These are phyloP conservation scores for Otolemur garnettii DNA, from an alignment of 2,113 vertebrate genomes.

Conservation along the genomic window DNA sequence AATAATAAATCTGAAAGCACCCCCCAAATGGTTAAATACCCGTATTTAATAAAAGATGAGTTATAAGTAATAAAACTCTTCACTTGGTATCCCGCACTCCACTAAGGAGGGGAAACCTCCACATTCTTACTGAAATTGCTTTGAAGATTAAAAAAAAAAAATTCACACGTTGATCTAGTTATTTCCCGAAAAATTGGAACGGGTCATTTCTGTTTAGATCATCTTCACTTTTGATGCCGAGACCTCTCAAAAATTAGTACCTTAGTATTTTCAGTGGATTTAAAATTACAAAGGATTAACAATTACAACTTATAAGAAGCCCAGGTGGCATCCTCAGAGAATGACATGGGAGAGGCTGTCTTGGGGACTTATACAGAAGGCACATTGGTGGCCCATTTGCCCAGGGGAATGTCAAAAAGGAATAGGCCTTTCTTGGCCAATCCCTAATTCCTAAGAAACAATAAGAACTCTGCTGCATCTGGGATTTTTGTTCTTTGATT, in stretches of 20 bases:
- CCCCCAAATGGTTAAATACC: neutral
- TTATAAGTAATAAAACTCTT: neutral
- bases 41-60: neutral
- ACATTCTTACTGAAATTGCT: slow-evolving; percentile 13
- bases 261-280: neutral
- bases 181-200: neutral
- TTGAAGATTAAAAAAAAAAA: neutral
- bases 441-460: neutral
- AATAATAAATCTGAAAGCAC: neutral
- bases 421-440: neutral
- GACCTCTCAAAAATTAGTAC: neutral
- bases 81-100: neutral
- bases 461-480: neutral
- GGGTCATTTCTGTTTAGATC: neutral
- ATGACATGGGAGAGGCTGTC: neutral
- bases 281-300: neutral
- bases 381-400: fast-evolving
- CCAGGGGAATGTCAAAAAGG: neutral
- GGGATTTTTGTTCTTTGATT: neutral
- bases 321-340: neutral
- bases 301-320: neutral
- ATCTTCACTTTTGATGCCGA: neutral
- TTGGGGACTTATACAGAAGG: neutral
- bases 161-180: neutral
- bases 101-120: neutral